Evolutionary conservation across 2,888 invertebrate species (phyloP), one percentile per base, ranked within the genome.

Genomic region (Encarsia formosa): DNA sequence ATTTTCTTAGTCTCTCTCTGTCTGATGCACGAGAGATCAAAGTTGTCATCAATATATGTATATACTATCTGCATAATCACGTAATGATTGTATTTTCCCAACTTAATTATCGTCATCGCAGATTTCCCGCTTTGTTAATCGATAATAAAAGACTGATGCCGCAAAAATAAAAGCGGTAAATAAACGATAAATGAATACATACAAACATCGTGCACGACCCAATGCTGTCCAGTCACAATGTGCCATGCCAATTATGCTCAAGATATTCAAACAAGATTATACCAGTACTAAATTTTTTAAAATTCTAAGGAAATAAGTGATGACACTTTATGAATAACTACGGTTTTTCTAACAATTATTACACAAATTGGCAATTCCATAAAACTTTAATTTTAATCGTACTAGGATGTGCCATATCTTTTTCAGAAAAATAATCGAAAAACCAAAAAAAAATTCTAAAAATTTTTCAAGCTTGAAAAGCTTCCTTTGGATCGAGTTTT

Each of bases 1-100:
- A 53, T 49, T 42, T 39, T 48, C 34, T 18, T 34, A 44, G 34
- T 44, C 34, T 50, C 42, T 23, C 24, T 22, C 34, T 31, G n/a
- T 15, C 13, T 35, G 23, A 18, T 11, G 41, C 41, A 35, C 18
- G 19, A 26, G 24, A 49, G 54, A 49, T 49, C 50, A 32, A 40
- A 40, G 11, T n/a, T 34, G 45, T 42, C 22, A 18, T 49, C 44
- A 47, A 45, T 40, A 49, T n/a, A n/a, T n/a, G 16, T 38, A 35
- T 15, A 39, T 34, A n/a, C 34, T n/a, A n/a, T n/a, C n/a, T n/a
- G n/a, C n/a, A n/a, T n/a, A n/a, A 34, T 29, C 24, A 24, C 34
- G 46, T 42, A 34, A 50, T 51, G 16, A 48, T 54, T 40, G 51
- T 48, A 13, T 50, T 54, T 47, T 53, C 35, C 44, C 47, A 41